A percentile compares a stretch with the other conserved stretches of the same genome.
Conservation (phyloP, 2,888 invertebrate species). For the Synergus laeviventris region DNA sequence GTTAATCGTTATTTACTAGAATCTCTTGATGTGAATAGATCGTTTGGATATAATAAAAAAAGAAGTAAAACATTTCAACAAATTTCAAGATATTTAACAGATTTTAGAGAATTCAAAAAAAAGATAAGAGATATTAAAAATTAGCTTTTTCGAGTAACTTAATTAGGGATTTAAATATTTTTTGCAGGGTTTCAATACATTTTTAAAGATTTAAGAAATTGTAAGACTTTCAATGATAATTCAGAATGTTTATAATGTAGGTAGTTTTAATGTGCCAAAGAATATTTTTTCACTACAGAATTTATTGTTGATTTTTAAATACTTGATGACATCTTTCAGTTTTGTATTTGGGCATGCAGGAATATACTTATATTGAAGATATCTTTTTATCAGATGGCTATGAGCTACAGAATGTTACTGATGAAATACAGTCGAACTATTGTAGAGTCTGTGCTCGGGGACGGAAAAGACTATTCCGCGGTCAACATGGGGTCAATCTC, state of each 20-base stretch:
- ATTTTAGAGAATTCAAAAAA: too few relatives aligned
- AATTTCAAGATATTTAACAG: too few relatives aligned
- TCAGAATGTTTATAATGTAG: neutral
- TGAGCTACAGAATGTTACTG: neutral
- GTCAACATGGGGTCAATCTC: conserved; percentile 35
- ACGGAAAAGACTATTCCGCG: conserved; percentile 29
- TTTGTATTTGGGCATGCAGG: neutral
- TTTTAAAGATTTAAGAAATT: too few relatives aligned
- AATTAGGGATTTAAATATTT: too few relatives aligned
- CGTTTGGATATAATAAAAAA: neutral
- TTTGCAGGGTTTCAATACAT: too few relatives aligned
- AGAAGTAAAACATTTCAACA: neutral
- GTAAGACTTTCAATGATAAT: too few relatives aligned
- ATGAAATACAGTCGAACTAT: neutral
- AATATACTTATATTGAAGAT: neutral
- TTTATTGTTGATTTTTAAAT: neutral
- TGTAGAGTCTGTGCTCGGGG: neutral
- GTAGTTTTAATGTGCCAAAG: neutral
- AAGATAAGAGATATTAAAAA: too few relatives aligned
- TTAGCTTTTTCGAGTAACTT: too few relatives aligned
- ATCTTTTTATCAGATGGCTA: neutral
- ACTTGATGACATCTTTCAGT: neutral
- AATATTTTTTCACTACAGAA: neutral
- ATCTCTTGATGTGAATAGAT: neutral
- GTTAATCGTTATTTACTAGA: neutral